phyloP scores from a whole-genome alignment of 1,140 invertebrate genomes.

The Ectropis grisescens region DNA sequence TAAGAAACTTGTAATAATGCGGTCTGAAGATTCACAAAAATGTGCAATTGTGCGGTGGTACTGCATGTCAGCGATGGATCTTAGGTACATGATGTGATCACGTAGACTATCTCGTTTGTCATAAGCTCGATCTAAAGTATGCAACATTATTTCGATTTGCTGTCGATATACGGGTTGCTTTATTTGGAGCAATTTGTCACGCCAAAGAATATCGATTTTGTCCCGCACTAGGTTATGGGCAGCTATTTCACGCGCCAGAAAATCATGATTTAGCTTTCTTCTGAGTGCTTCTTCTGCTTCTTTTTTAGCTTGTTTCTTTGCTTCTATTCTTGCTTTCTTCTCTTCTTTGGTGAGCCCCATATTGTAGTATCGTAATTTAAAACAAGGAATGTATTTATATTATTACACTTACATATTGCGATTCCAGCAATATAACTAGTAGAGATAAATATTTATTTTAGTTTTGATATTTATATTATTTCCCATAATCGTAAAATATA shows the following conservation, averaged over 20 bases:
- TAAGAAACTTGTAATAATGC: conserved; percentile 55
- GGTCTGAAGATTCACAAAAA: conserved; percentile 52
- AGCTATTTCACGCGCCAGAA: conserved; percentile 41
- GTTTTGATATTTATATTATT: no score
- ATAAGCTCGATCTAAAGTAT: conserved; percentile 46
- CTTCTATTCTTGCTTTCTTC: conserved; percentile 49
- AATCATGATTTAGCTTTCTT: conserved; percentile 34
- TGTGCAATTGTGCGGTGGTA: conserved; percentile 51
- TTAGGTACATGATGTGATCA: conserved; percentile 34
- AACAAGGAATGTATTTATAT: conserved; percentile 3
- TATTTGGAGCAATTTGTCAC: conserved; percentile 48
- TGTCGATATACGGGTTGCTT: conserved; percentile 51
- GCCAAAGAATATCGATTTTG: conserved; percentile 43
- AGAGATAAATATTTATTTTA: no score
- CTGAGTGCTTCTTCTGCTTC: conserved; percentile 28
- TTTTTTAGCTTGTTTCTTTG: conserved; percentile 39
- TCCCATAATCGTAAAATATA: no score
- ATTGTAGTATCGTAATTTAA: conserved; percentile 8
- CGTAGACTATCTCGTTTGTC: conserved; percentile 57
- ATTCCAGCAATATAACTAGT: no score
- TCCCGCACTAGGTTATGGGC: conserved; percentile 30
- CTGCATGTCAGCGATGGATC: conserved; percentile 47
- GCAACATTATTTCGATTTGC: conserved; percentile 56
- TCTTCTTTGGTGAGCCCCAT: conserved; percentile 45
- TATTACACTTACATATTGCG: no score